Percentiles rank a stretch among this genome's conserved stretches.
These are phyloP conservation scores for Verasper variegatus DNA, from an alignment of 2,113 vertebrate species.

Conservation along the genomic window DNA sequence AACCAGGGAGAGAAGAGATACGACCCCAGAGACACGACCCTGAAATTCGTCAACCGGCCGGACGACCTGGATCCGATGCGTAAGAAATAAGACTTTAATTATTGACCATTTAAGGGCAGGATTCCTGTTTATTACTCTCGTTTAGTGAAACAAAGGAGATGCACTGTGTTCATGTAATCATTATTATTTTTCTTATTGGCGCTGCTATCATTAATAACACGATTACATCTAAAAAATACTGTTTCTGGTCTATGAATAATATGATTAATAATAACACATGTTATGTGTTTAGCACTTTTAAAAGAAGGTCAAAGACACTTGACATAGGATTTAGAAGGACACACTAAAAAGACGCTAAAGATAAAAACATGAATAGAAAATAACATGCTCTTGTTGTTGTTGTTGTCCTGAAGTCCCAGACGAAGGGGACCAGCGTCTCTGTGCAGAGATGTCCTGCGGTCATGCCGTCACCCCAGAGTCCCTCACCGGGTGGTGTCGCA, in stretches of 20 bases:
- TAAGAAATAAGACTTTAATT: conserved; percentile 22
- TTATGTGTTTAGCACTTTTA: too few species aligned
- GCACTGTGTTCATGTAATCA: too few species aligned
- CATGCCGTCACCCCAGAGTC: conserved; percentile 79
- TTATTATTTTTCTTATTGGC: too few species aligned
- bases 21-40: conserved; percentile 66
- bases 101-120: not conserved
- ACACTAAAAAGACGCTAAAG: too few species aligned
- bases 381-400: not conserved
- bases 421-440: conserved; percentile 62
- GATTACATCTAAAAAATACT: too few species aligned
- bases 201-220: too few species aligned
- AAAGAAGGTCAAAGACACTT: too few species aligned
- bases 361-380: too few species aligned
- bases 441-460: conserved; percentile 82
- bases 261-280: too few species aligned
- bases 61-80: conserved; percentile 65
- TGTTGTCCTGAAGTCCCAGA: conserved; percentile 62
- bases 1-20: conserved; percentile 53
- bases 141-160: too few species aligned
- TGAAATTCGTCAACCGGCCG: conserved; percentile 73
- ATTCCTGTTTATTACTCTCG: not conserved
- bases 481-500: conserved; percentile 80
- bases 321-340: too few species aligned
- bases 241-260: too few species aligned